Percentiles rank a stretch among this genome's conserved stretches.
Evolutionary conservation across 2,113 vertebrate species (phyloP).

Genomic region (Eira barbara): DNA sequence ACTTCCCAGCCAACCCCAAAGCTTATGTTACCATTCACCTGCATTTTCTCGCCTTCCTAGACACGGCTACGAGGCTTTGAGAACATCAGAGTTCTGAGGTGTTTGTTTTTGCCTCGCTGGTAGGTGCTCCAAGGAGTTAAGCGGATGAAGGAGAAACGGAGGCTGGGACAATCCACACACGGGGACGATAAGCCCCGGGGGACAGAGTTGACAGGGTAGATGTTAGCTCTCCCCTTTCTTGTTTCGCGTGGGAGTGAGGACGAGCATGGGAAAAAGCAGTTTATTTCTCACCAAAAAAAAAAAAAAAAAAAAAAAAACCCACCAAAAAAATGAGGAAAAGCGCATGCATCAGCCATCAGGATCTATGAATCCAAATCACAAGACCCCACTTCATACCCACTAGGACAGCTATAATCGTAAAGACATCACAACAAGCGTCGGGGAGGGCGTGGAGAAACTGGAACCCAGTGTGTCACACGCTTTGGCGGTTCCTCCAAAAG

Average conservation of each 20-base stretch:
- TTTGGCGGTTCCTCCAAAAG: background rate
- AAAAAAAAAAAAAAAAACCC: background rate
- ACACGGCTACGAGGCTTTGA: background rate
- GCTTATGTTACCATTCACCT: background rate
- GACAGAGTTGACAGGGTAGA: background rate
- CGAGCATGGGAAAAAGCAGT: background rate
- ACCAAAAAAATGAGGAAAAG: background rate
- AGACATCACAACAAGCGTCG: background rate
- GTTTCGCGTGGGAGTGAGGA: background rate
- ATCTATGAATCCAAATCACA: background rate
- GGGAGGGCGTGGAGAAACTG: background rate
- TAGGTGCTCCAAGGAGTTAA: background rate
- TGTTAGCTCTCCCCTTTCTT: background rate
- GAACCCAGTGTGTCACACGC: background rate
- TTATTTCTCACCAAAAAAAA: background rate
- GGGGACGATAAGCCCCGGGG: accelerated
- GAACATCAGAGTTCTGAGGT: background rate
- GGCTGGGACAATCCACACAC: background rate
- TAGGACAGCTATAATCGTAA: background rate
- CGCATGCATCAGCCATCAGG: background rate
- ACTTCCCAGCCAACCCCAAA: background rate
- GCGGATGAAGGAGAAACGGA: background rate
- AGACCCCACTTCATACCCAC: background rate
- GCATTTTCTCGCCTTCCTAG: background rate
- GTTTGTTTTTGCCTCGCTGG: background rate